phyloP scores from a whole-genome alignment of 2,113 vertebrate species.

The Notarius lentiginosus region DNA sequence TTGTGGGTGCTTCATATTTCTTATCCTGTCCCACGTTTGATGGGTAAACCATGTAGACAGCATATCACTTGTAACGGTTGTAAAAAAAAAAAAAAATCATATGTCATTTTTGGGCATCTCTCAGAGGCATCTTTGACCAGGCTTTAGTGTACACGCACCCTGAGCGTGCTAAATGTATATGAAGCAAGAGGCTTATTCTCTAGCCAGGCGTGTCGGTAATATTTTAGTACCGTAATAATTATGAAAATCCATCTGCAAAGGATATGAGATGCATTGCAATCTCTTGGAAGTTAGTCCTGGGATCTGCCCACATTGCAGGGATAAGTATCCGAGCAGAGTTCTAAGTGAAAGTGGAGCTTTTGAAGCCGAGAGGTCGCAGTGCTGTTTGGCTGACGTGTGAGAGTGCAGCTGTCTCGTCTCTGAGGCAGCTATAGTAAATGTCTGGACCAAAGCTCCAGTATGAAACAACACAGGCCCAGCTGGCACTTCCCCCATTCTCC shows the following conservation, averaged over 20 bases:
- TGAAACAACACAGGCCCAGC: slow-evolving; percentile 42
- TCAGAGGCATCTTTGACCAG: background rate
- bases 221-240: slow-evolving; percentile 58
- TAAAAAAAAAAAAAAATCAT: background rate
- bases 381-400: slow-evolving; percentile 45
- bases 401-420: slow-evolving; percentile 59
- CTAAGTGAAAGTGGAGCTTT: slow-evolving; percentile 52
- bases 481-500: slow-evolving; percentile 42
- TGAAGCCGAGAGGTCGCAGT: slow-evolving; percentile 37
- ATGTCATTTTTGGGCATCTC: background rate
- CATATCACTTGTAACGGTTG: background rate
- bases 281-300: slow-evolving; percentile 4
- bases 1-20: background rate
- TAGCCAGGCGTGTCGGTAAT: slow-evolving; percentile 11
- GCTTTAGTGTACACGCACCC: background rate
- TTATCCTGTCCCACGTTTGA: background rate
- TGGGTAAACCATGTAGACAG: background rate
- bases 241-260: slow-evolving; percentile 14
- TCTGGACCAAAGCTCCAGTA: slow-evolving; percentile 35
- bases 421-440: slow-evolving; percentile 44
- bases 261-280: slow-evolving; percentile 1
- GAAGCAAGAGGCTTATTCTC: background rate
- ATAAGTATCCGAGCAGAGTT: slow-evolving; percentile 30
- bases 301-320: slow-evolving; percentile 19
- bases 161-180: slow-evolving; percentile 21